Base-by-base conservation (phyloP, 1,140 invertebrate genomes). In the Sweltsa coloradensis region DNA sequence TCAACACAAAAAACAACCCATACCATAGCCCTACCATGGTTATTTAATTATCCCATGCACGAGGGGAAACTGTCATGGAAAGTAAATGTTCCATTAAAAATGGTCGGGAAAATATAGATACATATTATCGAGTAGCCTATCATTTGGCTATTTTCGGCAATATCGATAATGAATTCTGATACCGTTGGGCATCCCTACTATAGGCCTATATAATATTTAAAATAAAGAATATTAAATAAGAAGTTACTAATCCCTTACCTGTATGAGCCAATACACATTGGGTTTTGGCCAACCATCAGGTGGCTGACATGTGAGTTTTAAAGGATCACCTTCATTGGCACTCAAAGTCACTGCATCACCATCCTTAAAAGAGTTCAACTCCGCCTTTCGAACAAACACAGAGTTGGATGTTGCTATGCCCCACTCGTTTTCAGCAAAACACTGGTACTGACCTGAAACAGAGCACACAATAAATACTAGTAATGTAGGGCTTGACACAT, bases 201-300 rank as follows among this genome's bases (percentile, higher is more conserved):
- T n/a, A n/a, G n/a, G n/a, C n/a, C n/a, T n/a, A n/a, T n/a, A n/a
- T n/a, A n/a, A n/a, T n/a, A 47, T 21, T 16, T 3, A 49, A 4
- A 31, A 11, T 16, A 31, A 31, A 31, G 9, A 9, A 21, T 40
- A n/a, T 9, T 40, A 11, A 34, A 44, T 13, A n/a, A n/a, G 9
- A 40, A 40, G 9, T 11, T 34, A 44, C 14, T 19, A 19, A n/a
- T 13, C 5, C 6, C 3, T 46, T 49, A 70, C 68, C 63, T 89
- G 82, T 34, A 91, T 80, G 55, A 95, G 74, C 91, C 92, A 97
- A 61, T 93, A 89, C 1, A 97, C 89, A 41, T 79, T 85, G 0
- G 92, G 92, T 61, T 88, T 92, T 2, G 92, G 92, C 76, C 89
- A 94, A 56, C 92, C 92, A 60, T 91, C 88, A 0, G 91, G 91